These are phyloP conservation scores for Poecilus cupreus DNA, from an alignment of 2,888 invertebrate species.

Conservation along the genomic window DNA sequence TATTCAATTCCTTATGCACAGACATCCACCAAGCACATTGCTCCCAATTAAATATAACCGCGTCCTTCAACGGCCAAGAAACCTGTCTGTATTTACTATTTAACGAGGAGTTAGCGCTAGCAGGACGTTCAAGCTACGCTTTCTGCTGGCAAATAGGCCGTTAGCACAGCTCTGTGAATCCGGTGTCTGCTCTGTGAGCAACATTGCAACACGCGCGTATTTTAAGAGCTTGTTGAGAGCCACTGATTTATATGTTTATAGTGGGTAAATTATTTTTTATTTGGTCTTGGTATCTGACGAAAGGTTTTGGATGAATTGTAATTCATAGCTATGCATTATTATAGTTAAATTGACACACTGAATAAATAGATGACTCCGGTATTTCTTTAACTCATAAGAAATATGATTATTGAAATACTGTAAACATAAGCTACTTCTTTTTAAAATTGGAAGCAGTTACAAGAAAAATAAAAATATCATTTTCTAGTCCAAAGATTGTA, in stretches of 20 bases:
- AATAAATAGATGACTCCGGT: too few relatives aligned
- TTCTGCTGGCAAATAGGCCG: not conserved
- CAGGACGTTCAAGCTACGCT: not conserved
- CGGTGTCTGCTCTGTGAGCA: not conserved
- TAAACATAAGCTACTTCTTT: too few relatives aligned
- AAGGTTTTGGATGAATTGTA: not conserved
- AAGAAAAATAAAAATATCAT: too few relatives aligned
- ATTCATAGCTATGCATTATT: too few relatives aligned
- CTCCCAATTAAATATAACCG: constrained; percentile 32
- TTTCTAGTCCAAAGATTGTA: too few relatives aligned
- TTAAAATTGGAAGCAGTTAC: too few relatives aligned
- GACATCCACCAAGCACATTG: constrained; percentile 4
- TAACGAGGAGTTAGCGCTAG: constrained; percentile 8
- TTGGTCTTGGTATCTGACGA: constrained; percentile 19
- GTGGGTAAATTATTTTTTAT: constrained; percentile 8
- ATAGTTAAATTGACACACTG: too few relatives aligned
- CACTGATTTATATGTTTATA: constrained; percentile 21
- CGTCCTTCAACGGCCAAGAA: constrained; percentile 17
- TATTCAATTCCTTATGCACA: constrained; percentile 24
- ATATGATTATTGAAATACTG: too few relatives aligned
- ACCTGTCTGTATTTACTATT: constrained; percentile 33
- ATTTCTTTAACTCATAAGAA: too few relatives aligned
- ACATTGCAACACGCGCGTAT: not conserved
- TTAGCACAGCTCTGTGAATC: not conserved
- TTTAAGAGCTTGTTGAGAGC: constrained; percentile 22